Evolutionary conservation across 2,113 vertebrate species (phyloP), one percentile per base, ranked within the genome.

Genomic region (Clarias gariepinus): DNA sequence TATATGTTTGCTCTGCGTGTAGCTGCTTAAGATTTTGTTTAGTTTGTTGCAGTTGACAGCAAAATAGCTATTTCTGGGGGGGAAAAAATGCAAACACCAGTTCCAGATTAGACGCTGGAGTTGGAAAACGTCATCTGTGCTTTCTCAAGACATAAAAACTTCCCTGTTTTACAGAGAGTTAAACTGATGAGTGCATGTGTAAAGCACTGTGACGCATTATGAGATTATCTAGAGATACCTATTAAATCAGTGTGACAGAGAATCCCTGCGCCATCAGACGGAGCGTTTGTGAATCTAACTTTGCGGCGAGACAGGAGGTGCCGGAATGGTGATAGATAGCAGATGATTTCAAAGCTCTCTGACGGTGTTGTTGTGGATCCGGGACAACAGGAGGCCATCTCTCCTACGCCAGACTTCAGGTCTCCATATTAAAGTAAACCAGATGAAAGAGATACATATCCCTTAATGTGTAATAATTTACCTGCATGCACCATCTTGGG

Each of bases 341-440:
- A 87, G 86, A 83, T 87, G 81, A 87, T 76, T 87, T 77, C 86
- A 66, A 77, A 87, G 83, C 84, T 83, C 69, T 61, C 55, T 58
- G 66, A 78, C 63, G 28, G 78, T 64, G 80, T 77, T 78, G 81
- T 86, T 86, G 81, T 89, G 77, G 74, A 87, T 85, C 85, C 33
- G 63, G 85, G 87, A 87, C 85, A 77, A 90, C 79, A 28, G 64
- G 82, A 83, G 85, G 64, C 81, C 21, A 52, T 71, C 28, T 78
- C 58, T 85, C 55, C 61, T 69, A 73, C 60, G 66, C 76, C 88
- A 89, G 91, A 91, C 88, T 90, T 77, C 60, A 68, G 82, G 91
- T 78, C 88, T 91, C 90, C 90, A 77, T 85, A 89, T 87, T 92
- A 90, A 91, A 91, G 89, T 87, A 88, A 92, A 88, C 89, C 90